A percentile compares a stretch with the other conserved stretches of the same genome.
Evolutionary conservation across 2,797 vertebrate genomes (phyloP).

Genomic region (Coccyzus lansbergi): DNA sequence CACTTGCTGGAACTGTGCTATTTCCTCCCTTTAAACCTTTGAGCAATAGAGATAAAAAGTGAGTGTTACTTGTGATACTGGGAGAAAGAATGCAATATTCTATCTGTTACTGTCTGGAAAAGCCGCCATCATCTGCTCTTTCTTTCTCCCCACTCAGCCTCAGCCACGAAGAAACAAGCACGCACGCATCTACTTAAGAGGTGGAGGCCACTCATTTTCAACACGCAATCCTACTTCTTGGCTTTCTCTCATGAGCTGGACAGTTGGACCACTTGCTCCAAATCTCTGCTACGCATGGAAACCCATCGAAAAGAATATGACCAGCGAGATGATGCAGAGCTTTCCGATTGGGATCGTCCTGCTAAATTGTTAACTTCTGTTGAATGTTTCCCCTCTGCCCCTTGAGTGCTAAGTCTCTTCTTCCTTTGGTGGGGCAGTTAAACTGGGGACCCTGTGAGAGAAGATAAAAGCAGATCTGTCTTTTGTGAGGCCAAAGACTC

Average conservation of each 20-base stretch:
- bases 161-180: background rate
- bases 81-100: slow-evolving; percentile 57
- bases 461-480: slow-evolving; percentile 39
- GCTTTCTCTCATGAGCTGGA: background rate
- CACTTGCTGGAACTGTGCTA: slow-evolving; percentile 63
- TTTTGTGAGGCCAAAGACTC: slow-evolving; percentile 61
- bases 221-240: accelerated
- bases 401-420: background rate
- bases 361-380: background rate
- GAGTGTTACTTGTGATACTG: slow-evolving; percentile 72
- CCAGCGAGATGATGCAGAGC: background rate
- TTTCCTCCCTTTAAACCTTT: slow-evolving; percentile 79
- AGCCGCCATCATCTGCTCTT: slow-evolving; percentile 20
- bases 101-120: slow-evolving; percentile 48
- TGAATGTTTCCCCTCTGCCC: slow-evolving; percentile 53
- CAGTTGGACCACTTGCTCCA: background rate
- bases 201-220: background rate
- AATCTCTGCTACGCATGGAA: background rate
- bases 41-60: slow-evolving; percentile 75
- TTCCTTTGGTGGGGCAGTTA: slow-evolving; percentile 38
- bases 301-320: background rate
- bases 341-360: background rate
- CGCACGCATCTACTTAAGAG: background rate
- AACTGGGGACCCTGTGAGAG: background rate
- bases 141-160: background rate